Evolutionary conservation across 2,888 invertebrate genomes (phyloP).

Genomic region (Hoplodrina blanda): DNA sequence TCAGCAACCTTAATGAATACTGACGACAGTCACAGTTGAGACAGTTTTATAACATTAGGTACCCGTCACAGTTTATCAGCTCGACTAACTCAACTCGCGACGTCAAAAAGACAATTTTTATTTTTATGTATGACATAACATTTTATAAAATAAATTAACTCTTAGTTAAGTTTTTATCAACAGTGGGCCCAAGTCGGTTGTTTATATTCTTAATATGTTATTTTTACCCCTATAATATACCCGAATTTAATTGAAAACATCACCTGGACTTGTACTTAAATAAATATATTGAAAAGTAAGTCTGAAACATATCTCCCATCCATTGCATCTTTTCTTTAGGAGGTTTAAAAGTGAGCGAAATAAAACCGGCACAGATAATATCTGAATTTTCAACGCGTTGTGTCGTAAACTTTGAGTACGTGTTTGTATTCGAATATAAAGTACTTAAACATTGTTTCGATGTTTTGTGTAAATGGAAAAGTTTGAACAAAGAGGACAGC

Average conservation of each 20-base stretch:
- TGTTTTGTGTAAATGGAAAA: slow-evolving; percentile 34
- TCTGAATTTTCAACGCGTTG: background rate
- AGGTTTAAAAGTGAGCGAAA: background rate
- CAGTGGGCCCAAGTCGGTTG: too few relatives aligned
- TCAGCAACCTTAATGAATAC: too few relatives aligned
- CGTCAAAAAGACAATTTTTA: background rate
- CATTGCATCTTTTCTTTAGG: background rate
- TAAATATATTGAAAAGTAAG: too few relatives aligned
- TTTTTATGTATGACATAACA: too few relatives aligned
- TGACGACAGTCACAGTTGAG: slow-evolving; percentile 13
- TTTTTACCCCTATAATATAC: too few relatives aligned
- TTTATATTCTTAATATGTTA: too few relatives aligned
- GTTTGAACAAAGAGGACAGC: slow-evolving; percentile 25
- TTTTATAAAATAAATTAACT: too few relatives aligned
- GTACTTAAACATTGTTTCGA: slow-evolving; percentile 25
- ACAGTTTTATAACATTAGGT: slow-evolving; percentile 33
- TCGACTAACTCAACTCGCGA: too few relatives aligned
- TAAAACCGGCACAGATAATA: background rate
- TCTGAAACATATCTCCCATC: background rate
- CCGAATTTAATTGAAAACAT: too few relatives aligned
- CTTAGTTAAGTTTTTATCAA: too few relatives aligned
- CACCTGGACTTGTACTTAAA: background rate
- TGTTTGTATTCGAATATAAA: slow-evolving; percentile 20
- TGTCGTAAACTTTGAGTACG: background rate
- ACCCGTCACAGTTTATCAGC: too few relatives aligned